These are phyloP conservation scores for Argyrosomus japonicus DNA, from an alignment of 2,113 vertebrate species.

Conservation along the genomic window DNA sequence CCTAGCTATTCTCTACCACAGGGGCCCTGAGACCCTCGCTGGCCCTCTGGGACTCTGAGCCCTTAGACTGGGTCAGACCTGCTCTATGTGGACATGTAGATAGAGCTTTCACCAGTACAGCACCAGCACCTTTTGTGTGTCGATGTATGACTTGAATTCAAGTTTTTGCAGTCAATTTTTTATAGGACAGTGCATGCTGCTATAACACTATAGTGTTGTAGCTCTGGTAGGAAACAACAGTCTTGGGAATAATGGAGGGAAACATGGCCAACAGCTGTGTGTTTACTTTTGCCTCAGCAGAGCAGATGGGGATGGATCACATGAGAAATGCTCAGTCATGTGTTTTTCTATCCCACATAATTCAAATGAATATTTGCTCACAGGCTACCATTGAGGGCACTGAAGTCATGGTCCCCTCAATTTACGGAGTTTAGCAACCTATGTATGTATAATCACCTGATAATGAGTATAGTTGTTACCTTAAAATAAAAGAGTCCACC, in stretches of 20 bases:
- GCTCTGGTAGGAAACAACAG: conserved; percentile 27
- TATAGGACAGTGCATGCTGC: neutral
- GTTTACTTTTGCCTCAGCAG: conserved; percentile 26
- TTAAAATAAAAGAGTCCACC: no score
- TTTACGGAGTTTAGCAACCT: neutral
- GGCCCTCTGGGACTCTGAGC: conserved; percentile 70
- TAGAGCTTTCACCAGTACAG: conserved; percentile 35
- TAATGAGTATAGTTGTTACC: no score
- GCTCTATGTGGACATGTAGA: conserved; percentile 60
- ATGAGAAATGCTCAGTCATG: neutral
- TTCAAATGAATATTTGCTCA: conserved; percentile 17
- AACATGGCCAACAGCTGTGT: conserved; percentile 17
- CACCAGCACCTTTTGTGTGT: conserved; percentile 32
- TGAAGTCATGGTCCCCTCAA: neutral
- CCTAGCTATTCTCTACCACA: conserved; percentile 73
- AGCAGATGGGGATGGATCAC: conserved; percentile 13
- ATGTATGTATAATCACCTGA: no score
- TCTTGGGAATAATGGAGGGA: conserved; percentile 26
- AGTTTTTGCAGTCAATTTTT: neutral
- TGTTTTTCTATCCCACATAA: conserved; percentile 7
- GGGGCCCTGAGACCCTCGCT: conserved; percentile 63
- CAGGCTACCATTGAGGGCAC: neutral
- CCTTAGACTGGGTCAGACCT: conserved; percentile 61
- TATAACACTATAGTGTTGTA: neutral
- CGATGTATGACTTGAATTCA: neutral